A percentile compares a stretch with the other conserved stretches of the same genome.
These are phyloP conservation scores for Apostichopus californicus DNA, from an alignment of 35 echinoderm and acorn worm genomes.

Conservation along the genomic window DNA sequence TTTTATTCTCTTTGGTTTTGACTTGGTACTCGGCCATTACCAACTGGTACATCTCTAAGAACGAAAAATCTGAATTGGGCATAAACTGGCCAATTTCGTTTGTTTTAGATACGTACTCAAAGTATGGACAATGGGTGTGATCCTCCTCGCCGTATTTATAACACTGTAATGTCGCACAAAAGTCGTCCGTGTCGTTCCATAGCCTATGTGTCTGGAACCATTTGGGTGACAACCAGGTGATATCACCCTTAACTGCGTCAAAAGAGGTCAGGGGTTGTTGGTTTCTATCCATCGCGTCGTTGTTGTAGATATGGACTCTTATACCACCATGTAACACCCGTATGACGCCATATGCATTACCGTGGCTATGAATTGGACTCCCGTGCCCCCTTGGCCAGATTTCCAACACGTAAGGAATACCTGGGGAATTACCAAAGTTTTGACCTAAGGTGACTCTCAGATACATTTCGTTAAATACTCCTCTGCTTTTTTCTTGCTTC, in stretches of 20 bases:
- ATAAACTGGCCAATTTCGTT: conserved; percentile 35
- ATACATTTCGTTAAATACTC: conserved; percentile 8
- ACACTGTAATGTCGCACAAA: conserved; percentile 63
- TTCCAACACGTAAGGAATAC: conserved; percentile 67
- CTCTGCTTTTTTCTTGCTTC: not conserved
- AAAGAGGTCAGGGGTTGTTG: not conserved
- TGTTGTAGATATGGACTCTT: conserved; percentile 45
- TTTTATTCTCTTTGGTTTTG: not conserved
- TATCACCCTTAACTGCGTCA: conserved; percentile 19
- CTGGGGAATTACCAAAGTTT: conserved; percentile 53
- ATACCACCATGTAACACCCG: conserved; percentile 48
- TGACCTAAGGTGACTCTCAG: conserved; percentile 50
- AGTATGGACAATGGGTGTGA: conserved; percentile 52
- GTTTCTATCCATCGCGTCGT: not conserved
- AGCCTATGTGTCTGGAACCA: conserved; percentile 66
- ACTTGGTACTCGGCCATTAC: not conserved
- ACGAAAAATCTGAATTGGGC: conserved; percentile 48
- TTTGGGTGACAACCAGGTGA: conserved; percentile 50
- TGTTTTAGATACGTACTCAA: conserved; percentile 35
- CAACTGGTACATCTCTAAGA: conserved; percentile 2
- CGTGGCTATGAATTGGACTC: conserved; percentile 62
- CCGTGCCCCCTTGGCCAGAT: conserved; percentile 53
- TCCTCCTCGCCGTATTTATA: conserved; percentile 52
- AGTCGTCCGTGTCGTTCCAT: conserved; percentile 37
- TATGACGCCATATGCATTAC: conserved; percentile 62